Conservation (phyloP, 1,140 invertebrate genomes). For the Heterodera schachtii region DNA sequence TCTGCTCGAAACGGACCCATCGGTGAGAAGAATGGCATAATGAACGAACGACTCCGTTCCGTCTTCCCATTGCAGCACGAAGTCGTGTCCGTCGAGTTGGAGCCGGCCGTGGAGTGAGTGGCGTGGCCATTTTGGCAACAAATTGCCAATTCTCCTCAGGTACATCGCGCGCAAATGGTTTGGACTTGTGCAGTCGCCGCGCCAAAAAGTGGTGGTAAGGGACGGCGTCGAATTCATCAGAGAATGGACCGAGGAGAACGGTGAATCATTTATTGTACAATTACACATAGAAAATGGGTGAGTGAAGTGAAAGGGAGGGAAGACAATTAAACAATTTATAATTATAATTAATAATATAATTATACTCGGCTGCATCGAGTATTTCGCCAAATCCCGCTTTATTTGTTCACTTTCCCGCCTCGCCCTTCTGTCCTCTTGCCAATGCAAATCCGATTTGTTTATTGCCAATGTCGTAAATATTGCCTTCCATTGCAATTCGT, state of each 20-base stretch:
- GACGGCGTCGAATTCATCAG: slow-evolving; percentile 19
- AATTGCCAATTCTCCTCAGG: not conserved
- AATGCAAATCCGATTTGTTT: slow-evolving; percentile 45
- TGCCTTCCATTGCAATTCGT: not conserved
- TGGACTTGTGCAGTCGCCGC: not conserved
- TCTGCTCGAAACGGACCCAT: slow-evolving; percentile 4
- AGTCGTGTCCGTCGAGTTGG: slow-evolving; percentile 21
- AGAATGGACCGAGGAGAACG: slow-evolving; percentile 4
- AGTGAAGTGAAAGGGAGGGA: slow-evolving; percentile 10
- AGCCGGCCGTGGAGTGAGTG: slow-evolving; percentile 22
- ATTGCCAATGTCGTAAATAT: slow-evolving; percentile 52
- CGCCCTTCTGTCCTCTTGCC: slow-evolving; percentile 16
- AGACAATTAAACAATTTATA: slow-evolving; percentile 13
- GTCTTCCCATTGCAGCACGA: not conserved
- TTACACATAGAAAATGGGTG: not conserved
- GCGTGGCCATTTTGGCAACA: not conserved
- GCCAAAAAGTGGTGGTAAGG: slow-evolving; percentile 14
- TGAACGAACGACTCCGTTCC: not conserved
- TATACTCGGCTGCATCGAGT: not conserved
- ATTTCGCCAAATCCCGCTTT: not conserved
- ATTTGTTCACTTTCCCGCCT: not conserved
- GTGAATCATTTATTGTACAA: not conserved
- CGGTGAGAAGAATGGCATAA: not conserved
- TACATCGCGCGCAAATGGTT: slow-evolving; percentile 28
- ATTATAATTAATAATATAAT: not conserved